Evolutionary conservation across 2,113 vertebrate genomes (phyloP).

Genomic region (Neomonachus schauinslandi): DNA sequence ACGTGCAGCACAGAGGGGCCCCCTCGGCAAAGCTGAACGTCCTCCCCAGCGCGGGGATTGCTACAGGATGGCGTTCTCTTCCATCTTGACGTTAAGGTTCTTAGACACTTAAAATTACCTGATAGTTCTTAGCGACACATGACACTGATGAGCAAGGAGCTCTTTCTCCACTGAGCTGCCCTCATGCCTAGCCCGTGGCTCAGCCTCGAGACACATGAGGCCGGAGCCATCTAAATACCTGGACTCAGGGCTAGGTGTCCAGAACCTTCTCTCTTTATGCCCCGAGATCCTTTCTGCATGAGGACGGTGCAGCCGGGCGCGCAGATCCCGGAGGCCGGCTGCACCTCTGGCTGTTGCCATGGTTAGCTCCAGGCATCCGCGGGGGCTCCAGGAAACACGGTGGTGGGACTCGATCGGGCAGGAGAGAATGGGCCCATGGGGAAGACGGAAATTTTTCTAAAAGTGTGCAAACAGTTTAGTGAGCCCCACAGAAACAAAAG

Average conservation of each 20-base stretch:
- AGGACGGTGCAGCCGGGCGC: neutral
- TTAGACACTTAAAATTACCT: rapidly evolving
- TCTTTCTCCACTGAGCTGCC: neutral
- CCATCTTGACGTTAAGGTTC: rapidly evolving
- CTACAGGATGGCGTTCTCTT: rapidly evolving
- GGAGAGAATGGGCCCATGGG: neutral
- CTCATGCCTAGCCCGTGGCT: rapidly evolving
- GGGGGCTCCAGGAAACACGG: neutral
- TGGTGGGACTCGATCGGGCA: neutral
- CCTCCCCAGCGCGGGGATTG: rapidly evolving
- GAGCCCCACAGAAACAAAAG: constrained; percentile 2
- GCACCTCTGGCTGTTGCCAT: constrained; percentile 61
- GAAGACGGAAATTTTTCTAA: neutral
- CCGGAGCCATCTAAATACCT: neutral
- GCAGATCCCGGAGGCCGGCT: neutral
- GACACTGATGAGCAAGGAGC: neutral
- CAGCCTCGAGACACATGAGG: rapidly evolving
- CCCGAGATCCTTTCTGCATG: neutral
- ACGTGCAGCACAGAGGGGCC: rapidly evolving
- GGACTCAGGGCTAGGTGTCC: neutral
- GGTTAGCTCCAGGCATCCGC: constrained; percentile 60
- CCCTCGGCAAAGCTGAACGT: rapidly evolving
- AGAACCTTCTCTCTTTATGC: neutral
- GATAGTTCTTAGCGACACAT: neutral
- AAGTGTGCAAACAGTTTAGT: constrained; percentile 38